These are phyloP conservation scores for Melitaea athalia DNA, from an alignment of 2,888 invertebrate genomes.

Conservation along the genomic window DNA sequence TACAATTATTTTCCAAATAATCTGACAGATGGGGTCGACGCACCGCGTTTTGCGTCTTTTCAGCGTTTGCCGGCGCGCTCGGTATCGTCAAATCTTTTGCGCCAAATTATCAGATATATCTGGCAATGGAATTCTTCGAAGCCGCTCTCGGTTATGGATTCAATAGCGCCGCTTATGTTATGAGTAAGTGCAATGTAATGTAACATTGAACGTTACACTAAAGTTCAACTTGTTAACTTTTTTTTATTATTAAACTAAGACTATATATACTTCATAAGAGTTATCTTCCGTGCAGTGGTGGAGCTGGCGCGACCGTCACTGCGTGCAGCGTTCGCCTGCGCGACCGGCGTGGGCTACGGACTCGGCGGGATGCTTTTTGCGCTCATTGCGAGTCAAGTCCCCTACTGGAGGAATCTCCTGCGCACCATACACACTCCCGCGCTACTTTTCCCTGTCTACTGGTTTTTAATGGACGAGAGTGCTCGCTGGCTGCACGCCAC, in stretches of 20 bases:
- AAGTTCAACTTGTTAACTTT: background rate
- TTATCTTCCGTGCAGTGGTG: no score
- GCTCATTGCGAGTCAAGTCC: constrained; percentile 67
- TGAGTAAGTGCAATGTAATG: constrained; percentile 54
- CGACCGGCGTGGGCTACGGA: constrained; percentile 73
- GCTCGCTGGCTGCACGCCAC: constrained; percentile 88
- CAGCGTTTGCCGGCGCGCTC: constrained; percentile 71
- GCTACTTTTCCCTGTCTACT: constrained; percentile 85
- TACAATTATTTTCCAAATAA: background rate
- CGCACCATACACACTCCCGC: constrained; percentile 85
- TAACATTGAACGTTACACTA: background rate
- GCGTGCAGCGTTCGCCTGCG: constrained; percentile 68
- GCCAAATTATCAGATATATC: constrained; percentile 78
- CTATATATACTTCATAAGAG: no score
- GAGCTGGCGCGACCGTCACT: constrained; percentile 68
- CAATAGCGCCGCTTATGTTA: constrained; percentile 78
- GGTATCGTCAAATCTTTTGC: constrained; percentile 81
- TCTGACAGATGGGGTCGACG: constrained; percentile 77
- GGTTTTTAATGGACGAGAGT: constrained; percentile 87
- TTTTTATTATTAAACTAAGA: no score
- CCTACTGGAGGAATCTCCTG: constrained; percentile 86
- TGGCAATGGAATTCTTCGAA: constrained; percentile 82
- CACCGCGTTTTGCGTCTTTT: constrained; percentile 76
- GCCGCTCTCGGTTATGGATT: constrained; percentile 81
- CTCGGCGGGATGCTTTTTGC: constrained; percentile 80